These are phyloP conservation scores for Monopterus albus DNA, from an alignment of 2,113 vertebrate species.

Conservation along the genomic window DNA sequence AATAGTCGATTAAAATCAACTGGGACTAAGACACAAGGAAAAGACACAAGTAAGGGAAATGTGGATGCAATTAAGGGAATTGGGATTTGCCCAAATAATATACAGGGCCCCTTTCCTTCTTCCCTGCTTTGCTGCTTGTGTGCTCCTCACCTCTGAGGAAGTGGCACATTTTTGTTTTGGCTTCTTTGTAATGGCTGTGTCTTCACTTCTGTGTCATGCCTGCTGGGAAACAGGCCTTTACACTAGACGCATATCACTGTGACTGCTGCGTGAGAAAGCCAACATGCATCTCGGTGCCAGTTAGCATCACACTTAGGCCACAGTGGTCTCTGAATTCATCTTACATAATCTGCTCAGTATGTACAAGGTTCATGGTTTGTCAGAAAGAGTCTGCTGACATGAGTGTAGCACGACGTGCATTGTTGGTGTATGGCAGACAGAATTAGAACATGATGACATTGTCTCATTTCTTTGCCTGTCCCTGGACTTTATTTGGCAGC, in stretches of 20 bases:
- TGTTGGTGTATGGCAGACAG: background rate
- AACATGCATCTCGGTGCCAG: conserved; percentile 38
- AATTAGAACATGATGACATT: background rate
- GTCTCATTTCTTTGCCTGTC: background rate
- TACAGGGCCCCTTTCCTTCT: too few species aligned
- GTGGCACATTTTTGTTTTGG: background rate
- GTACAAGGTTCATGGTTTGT: conserved; percentile 15
- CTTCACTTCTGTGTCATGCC: conserved; percentile 22
- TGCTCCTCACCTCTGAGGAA: conserved; percentile 14
- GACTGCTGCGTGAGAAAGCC: conserved; percentile 35
- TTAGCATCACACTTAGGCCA: conserved; percentile 33
- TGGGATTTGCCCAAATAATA: too few species aligned
- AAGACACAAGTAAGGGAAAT: too few species aligned
- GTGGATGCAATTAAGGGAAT: too few species aligned
- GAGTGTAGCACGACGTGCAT: background rate
- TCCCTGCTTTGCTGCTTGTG: background rate
- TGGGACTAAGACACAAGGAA: too few species aligned
- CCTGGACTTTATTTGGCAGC: background rate
- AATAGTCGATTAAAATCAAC: too few species aligned
- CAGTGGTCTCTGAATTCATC: conserved; percentile 28
- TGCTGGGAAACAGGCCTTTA: conserved; percentile 38
- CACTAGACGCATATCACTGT: conserved; percentile 21
- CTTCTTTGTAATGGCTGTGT: conserved; percentile 40
- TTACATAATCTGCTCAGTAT: conserved; percentile 39
- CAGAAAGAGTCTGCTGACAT: conserved; percentile 21